These are phyloP conservation scores for Euplexia lucipara DNA, from an alignment of 2,888 invertebrate genomes.

Conservation along the genomic window DNA sequence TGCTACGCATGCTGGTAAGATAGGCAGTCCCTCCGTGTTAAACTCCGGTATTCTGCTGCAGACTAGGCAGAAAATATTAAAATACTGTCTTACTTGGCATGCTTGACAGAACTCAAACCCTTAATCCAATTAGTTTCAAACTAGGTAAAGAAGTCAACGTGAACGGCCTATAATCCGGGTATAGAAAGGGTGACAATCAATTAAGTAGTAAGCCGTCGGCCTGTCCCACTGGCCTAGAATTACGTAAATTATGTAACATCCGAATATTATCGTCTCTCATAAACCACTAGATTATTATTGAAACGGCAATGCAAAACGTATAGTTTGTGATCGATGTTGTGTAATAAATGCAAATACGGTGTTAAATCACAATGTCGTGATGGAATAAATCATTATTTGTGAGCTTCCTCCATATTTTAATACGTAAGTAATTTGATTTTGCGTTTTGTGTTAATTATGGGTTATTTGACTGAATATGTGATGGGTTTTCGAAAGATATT, in stretches of 20 bases:
- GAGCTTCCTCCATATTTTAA: conserved; percentile 26
- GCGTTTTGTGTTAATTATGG: conserved; percentile 10
- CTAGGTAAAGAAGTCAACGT: conserved; percentile 47
- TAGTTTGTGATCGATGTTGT: conserved; percentile 46
- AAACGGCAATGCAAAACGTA: conserved; percentile 42
- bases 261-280: conserved; percentile 44
- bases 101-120: conserved; percentile 2
- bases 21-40: too few species aligned
- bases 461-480: conserved; percentile 2
- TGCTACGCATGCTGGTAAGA: too few species aligned
- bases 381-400: conserved; percentile 47
- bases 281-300: conserved; percentile 12
- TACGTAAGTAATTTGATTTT: conserved; percentile 36
- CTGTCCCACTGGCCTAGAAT: conserved; percentile 58
- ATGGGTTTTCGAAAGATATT: conserved; percentile 26
- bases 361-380: conserved; percentile 46
- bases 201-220: conserved; percentile 43
- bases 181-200: conserved; percentile 67
- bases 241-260: conserved; percentile 59
- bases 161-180: conserved; percentile 58
- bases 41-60: neutral
- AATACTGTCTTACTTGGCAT: neutral
- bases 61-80: too few species aligned
- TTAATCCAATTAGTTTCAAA: conserved; percentile 51
- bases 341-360: conserved; percentile 58